Evolutionary conservation across 2,888 invertebrate genomes (phyloP), one percentile per base, ranked within the genome.

Genomic region (Sinotaia quadrata): DNA sequence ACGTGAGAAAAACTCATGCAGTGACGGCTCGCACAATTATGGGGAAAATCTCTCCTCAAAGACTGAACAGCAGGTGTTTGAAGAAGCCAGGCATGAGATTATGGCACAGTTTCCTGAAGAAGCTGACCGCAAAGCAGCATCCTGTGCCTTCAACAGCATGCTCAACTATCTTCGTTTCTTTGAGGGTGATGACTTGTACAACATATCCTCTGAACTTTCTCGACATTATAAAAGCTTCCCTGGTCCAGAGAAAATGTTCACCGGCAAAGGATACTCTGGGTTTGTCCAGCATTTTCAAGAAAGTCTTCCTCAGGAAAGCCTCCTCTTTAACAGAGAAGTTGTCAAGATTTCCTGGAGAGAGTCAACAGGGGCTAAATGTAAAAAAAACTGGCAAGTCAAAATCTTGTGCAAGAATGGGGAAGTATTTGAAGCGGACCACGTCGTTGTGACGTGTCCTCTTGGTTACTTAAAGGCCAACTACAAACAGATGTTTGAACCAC

Each of bases 381-480:
- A 67, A 3, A 47, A 7, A 15, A 18, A 47, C 2, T n/a, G 18
- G 1, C 71, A 63, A 41, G 75, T 72, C 27, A 51, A 71, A n/a
- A 66, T 81, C 10, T 60, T 67, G 18, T 77, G 75, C 33, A 56
- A 41, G n/a, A 67, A 76, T 66, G 80, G 78, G 31, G 68, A 75
- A 36, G 67, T 29, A 4, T 59, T 79, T 56, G 58, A 69, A 31
- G 93, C 92, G 0, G 94, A 95, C 86, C 94, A 94, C 81, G 93
- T 93, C 2, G 92, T 95, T 67, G 88, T 93, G 41, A 94, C 94
- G 0, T 89, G 94, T 56, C 93, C 95, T 0, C 89, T 95, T 10
- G 95, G 95, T 5, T 93, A 93, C 54, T 89, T 95, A 10, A 95
- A 95, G 86, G 91, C 92, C 77, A 92, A 93, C 82, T 92, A 92